Evolutionary conservation across 2,113 vertebrate species (phyloP), one percentile per base, ranked within the genome.

Genomic region (human (Homo sapiens)): DNA sequence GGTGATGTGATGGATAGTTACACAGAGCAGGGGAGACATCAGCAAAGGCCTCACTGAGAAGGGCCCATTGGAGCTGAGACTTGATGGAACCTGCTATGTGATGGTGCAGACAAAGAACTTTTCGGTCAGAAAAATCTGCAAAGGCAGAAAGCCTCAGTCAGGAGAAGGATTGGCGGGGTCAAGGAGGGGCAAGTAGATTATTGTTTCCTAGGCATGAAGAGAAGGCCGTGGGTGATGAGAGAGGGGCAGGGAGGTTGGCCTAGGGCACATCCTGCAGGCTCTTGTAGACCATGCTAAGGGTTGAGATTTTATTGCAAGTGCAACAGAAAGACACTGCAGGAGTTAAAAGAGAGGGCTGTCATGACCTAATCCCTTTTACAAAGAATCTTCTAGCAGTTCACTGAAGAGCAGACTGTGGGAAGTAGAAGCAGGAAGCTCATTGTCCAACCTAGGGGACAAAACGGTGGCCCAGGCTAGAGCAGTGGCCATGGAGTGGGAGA

Each of bases 211-310:
- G 22, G 61, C 25, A 0, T 0, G 11, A 9, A 35, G 13, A 48
- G 45, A 6, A 2, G 45, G 52, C 16, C 0, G 0, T 4, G 38
- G 27, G 48, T 13, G 0, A 8, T 30, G 2, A 4, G 10, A 6
- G 3, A 12, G 1, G 4, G 0, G 52, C 45, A 8, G 6, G 16
- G 35, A 22, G 38, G 9, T 32, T 1, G 20, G 59, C 1, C 4
- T 1, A 45, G 1, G 5, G 22, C 72, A 11, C 2, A 8, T 11
- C 87, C 18, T 10, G 8, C 20, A 27, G 2, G n/a, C 2, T 1
- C 43, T 25, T 45, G 3, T 1, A 11, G n/a, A 38, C 10, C 20
- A 32, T 9, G 52, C 30, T 1, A 22, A 86, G 68, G 55, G 68
- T 25, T 18, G 17, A 66, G 4, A 30, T 48, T 83, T 59, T 50